Conservation (phyloP, 1,140 invertebrate species). For the Adelges cooleyi region DNA sequence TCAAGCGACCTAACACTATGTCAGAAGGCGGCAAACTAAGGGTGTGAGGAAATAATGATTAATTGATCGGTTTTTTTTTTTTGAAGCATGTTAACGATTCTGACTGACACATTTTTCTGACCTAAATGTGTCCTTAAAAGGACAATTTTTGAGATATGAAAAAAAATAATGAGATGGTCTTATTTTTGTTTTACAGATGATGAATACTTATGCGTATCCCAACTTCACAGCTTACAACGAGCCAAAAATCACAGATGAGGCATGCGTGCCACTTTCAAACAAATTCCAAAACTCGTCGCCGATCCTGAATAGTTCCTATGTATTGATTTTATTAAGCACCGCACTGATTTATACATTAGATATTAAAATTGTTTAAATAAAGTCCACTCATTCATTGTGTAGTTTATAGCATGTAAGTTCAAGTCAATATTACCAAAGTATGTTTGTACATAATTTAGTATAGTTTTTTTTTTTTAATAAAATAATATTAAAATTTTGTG, state of each 20-base stretch:
- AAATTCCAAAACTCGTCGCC: neutral
- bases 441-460: slow-evolving; percentile 5
- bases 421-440: slow-evolving; percentile 27
- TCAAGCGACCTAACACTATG: too few relatives aligned
- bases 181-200: slow-evolving; percentile 13
- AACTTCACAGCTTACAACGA: slow-evolving; percentile 12
- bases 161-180: too few relatives aligned
- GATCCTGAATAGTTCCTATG: slow-evolving; percentile 5
- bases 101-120: too few relatives aligned
- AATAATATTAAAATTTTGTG: slow-evolving; percentile 4
- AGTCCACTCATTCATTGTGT: neutral
- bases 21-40: too few relatives aligned
- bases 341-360: slow-evolving; percentile 10
- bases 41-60: too few relatives aligned
- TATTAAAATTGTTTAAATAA: neutral
- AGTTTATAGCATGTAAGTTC: neutral
- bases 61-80: too few relatives aligned
- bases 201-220: slow-evolving; percentile 26
- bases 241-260: neutral
- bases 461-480: slow-evolving; percentile 7
- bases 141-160: too few relatives aligned
- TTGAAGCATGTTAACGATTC: too few relatives aligned
- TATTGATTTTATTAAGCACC: slow-evolving; percentile 1
- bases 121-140: too few relatives aligned
- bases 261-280: neutral